These are phyloP conservation scores for Mesochorus sp. DNA, from an alignment of 2,888 invertebrate genomes.

Conservation along the genomic window DNA sequence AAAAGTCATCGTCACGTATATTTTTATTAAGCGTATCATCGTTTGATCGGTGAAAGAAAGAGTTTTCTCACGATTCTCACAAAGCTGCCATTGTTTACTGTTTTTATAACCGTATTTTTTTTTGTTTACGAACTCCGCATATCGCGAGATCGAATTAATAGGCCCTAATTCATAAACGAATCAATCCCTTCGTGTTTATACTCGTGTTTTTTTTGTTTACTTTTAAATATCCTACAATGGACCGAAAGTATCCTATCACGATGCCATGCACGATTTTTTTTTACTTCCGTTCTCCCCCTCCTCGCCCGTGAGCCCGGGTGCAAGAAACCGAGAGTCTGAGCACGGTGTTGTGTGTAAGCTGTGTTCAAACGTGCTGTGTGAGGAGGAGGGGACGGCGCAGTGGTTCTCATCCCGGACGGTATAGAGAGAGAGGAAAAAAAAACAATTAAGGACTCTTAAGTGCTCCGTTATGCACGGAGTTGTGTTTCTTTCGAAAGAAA, in stretches of 20 bases:
- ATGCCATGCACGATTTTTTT: conserved; percentile 30
- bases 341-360: conserved; percentile 37
- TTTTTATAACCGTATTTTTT: not conserved
- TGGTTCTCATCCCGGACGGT: conserved; percentile 34
- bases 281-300: conserved; percentile 54
- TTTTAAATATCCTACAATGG: conserved; percentile 20
- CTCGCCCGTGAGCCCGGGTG: conserved; percentile 37
- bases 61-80: conserved; percentile 1
- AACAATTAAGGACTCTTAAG: too few species aligned
- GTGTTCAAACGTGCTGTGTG: conserved; percentile 26
- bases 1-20: conserved; percentile 25
- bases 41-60: not conserved
- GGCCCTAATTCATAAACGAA: not conserved
- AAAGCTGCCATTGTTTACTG: not conserved
- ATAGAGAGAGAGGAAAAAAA: conserved; percentile 15
- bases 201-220: not conserved
- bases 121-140: not conserved
- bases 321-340: conserved; percentile 57
- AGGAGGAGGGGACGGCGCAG: conserved; percentile 22
- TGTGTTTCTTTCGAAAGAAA: too few species aligned
- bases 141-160: conserved; percentile 5
- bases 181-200: not conserved
- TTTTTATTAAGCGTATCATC: not conserved
- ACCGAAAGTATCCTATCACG: conserved; percentile 16
- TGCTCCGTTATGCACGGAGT: too few species aligned